Evolutionary conservation across 2,888 invertebrate genomes (phyloP).

Genomic region (Oxycera nigricornis): DNA sequence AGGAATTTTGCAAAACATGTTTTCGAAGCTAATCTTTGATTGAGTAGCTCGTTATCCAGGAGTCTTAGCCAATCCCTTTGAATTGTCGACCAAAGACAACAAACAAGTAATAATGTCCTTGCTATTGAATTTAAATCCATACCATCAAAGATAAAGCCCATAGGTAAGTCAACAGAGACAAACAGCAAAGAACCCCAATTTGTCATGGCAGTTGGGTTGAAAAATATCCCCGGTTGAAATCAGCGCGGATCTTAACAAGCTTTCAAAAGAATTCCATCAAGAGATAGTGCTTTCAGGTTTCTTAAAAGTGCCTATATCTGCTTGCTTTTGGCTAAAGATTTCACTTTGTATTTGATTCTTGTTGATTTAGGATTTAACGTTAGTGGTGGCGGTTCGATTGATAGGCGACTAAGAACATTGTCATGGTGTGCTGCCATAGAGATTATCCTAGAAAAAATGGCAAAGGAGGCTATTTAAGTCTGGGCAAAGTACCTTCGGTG

Average conservation of each 20-base stretch:
- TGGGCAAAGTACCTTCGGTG: too few species aligned
- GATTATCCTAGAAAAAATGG: too few species aligned
- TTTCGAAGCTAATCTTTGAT: background rate
- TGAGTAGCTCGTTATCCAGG: background rate
- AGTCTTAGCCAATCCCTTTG: conserved; percentile 10
- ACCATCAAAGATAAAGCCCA: background rate
- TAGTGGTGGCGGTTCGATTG: conserved; percentile 32
- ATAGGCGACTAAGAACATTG: conserved; percentile 11
- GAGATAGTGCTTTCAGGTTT: background rate
- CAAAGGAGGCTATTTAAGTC: too few species aligned
- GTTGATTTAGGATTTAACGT: conserved; percentile 30
- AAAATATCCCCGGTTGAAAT: conserved; percentile 5
- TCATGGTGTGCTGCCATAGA: conserved; percentile 9
- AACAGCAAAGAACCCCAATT: conserved; percentile 22
- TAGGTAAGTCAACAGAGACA: conserved; percentile 30
- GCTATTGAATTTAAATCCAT: background rate
- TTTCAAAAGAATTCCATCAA: conserved; percentile 27
- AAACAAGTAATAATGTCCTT: background rate
- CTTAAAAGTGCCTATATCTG: background rate
- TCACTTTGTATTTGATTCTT: background rate
- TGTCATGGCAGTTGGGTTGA: conserved; percentile 3
- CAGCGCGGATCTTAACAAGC: conserved; percentile 26
- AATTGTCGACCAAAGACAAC: background rate
- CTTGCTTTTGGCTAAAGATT: conserved; percentile 27
- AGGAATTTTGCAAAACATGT: background rate